Percentiles rank a stretch among this genome's conserved stretches.
Conservation (phyloP, 2,888 invertebrate species). For the Junonia oenone region DNA sequence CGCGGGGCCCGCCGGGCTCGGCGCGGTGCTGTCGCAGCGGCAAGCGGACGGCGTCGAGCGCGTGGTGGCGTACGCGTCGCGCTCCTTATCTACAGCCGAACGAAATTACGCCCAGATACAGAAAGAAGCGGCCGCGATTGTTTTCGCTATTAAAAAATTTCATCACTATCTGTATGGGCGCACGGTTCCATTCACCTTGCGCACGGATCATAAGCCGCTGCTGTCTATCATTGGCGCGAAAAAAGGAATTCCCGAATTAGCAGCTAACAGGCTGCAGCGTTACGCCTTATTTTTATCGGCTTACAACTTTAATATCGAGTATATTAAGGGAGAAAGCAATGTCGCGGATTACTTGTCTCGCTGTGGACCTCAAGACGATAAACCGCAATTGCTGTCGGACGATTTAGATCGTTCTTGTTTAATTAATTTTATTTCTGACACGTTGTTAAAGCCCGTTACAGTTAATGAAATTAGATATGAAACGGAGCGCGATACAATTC, state of each 20-base stretch:
- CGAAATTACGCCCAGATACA: conserved; percentile 24
- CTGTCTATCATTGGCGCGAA: conserved; percentile 22
- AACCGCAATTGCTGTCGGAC: neutral
- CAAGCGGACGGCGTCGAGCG: conserved; percentile 21
- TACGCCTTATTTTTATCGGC: no score
- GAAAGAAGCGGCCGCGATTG: conserved; percentile 21
- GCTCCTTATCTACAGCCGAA: conserved; percentile 12
- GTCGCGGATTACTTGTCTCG: conserved; percentile 8
- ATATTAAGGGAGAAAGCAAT: conserved; percentile 5
- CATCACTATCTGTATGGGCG: conserved; percentile 28
- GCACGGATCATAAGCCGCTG: conserved; percentile 26
- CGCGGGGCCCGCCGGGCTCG: conserved; percentile 22
- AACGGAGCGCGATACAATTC: neutral
- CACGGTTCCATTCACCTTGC: conserved; percentile 18
- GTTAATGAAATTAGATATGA: neutral
- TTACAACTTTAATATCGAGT: conserved; percentile 6
- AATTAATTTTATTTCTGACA: neutral
- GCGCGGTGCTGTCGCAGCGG: conserved; percentile 21
- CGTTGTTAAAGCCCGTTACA: neutral
- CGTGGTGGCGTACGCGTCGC: conserved; percentile 6
- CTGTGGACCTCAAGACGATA: neutral
- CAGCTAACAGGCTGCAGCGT: conserved; percentile 22
- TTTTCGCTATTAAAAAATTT: conserved; percentile 25
- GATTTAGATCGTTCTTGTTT: neutral
- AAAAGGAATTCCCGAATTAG: conserved; percentile 21